These are phyloP conservation scores for Serrognathus titanus DNA, from an alignment of 2,888 invertebrate genomes.

Conservation along the genomic window DNA sequence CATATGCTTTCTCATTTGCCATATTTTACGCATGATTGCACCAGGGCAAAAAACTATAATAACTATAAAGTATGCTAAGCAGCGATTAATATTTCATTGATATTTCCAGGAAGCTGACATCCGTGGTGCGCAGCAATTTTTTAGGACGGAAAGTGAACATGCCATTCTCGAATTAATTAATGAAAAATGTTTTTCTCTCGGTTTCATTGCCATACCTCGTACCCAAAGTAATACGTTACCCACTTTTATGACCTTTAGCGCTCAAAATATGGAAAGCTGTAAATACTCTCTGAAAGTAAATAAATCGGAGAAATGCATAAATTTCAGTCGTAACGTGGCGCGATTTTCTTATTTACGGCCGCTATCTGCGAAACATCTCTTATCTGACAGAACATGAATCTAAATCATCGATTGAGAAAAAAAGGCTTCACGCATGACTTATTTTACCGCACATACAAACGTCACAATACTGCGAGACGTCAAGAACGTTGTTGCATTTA, in stretches of 20 bases:
- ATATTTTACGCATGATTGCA: slow-evolving; percentile 1
- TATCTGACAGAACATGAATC: background rate
- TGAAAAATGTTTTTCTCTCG: too few relatives aligned
- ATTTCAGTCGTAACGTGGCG: background rate
- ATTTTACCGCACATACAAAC: background rate
- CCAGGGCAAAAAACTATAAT: background rate
- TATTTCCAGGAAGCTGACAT: background rate
- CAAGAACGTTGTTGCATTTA: too few relatives aligned
- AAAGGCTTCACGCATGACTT: background rate
- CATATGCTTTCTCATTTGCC: background rate
- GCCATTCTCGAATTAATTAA: too few relatives aligned
- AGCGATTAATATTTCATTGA: background rate
- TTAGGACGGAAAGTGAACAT: background rate
- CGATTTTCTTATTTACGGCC: background rate
- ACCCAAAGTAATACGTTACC: too few relatives aligned
- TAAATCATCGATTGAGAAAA: background rate
- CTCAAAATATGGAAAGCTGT: background rate
- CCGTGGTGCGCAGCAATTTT: background rate
- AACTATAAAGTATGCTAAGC: background rate
- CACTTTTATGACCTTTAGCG: too few relatives aligned
- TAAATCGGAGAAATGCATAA: background rate
- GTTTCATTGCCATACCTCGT: too few relatives aligned
- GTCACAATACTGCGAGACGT: too few relatives aligned
- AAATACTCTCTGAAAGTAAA: background rate
- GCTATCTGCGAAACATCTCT: background rate